Evolutionary conservation across 1,140 invertebrate genomes (phyloP), one percentile per base, ranked within the genome.

Genomic region (Mizuhopecten yessoensis): DNA sequence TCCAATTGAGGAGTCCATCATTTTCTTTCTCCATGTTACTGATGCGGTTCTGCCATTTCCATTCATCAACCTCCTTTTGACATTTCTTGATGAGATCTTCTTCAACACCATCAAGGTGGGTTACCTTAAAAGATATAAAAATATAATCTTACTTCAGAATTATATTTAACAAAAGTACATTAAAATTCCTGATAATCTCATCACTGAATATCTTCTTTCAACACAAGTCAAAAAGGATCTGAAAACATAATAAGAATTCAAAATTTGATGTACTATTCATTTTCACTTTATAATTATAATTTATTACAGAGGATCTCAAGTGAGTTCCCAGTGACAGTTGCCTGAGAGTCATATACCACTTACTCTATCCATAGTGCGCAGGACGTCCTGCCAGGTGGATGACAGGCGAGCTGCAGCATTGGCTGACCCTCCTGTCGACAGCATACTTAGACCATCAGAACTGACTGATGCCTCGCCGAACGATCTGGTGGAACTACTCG

Each of bases 341-440:
- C n/a, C n/a, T n/a, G n/a, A n/a, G n/a, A n/a, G n/a, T n/a, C n/a
- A 39, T 45, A 57, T 36, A 15, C n/a, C 20, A 87, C 92, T 91
- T 90, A 95, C 95, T 93, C 93, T 94, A 34, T 94, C 92, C 29
- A 96, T 92, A 87, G 93, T 93, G 57, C 90, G 91, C 1, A 95
- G 90, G 33, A 95, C 89, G 33, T 94, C 90, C 34, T 94, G 92
- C 95, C 95, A 96, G 10, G 92, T 92, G 0, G 93, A 92, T 33
- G 90, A 57, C 49, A 95, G 33, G 17, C 87, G 92, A 34, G 91
- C 93, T 49, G 90, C 89, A 42, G 92, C 92, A 45, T 34, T 92
- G 29, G 29, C 86, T 34, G 87, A 90, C 34, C 33, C 92, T 75
- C 87, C 86, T 9, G 49, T 91, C 34, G 86, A 88, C 20, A 57